Evolutionary conservation across 1,140 invertebrate species (phyloP).

Genomic region (Vanessa atalanta): DNA sequence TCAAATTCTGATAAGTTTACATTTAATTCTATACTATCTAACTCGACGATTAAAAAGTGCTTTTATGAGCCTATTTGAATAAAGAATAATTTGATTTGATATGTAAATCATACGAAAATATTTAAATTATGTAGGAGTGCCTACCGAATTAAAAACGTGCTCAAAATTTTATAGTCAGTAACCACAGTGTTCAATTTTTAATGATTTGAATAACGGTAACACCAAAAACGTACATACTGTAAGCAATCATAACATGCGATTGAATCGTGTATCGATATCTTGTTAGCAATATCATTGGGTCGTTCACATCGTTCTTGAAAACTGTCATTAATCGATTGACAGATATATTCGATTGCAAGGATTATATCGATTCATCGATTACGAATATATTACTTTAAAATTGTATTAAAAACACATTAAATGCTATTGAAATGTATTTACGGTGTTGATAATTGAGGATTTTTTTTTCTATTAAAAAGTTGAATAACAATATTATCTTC

Average conservation of each 20-base stretch:
- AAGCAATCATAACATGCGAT: constrained; percentile 1
- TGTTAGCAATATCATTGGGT: constrained; percentile 13
- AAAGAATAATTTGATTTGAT: too few species aligned
- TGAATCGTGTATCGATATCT: constrained; percentile 15
- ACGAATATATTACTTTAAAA: background rate
- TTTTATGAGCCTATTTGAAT: too few species aligned
- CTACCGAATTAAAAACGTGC: background rate
- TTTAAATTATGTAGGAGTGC: background rate
- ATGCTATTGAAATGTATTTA: background rate
- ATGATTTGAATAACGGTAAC: constrained; percentile 6
- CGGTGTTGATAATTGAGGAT: background rate
- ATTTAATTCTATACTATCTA: too few species aligned
- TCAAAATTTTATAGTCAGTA: background rate
- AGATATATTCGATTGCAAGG: constrained; percentile 27
- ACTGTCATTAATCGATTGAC: constrained; percentile 19
- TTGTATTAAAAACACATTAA: background rate
- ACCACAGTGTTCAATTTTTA: background rate
- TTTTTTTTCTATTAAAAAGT: too few species aligned
- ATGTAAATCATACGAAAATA: background rate
- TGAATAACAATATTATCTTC: too few species aligned
- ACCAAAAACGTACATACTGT: background rate
- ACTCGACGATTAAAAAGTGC: too few species aligned
- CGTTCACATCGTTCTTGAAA: constrained; percentile 19
- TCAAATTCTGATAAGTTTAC: too few species aligned
- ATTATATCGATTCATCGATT: constrained; percentile 10